These are phyloP conservation scores for Mastomys natalensis DNA, from an alignment of 2,113 vertebrate species.

Conservation along the genomic window DNA sequence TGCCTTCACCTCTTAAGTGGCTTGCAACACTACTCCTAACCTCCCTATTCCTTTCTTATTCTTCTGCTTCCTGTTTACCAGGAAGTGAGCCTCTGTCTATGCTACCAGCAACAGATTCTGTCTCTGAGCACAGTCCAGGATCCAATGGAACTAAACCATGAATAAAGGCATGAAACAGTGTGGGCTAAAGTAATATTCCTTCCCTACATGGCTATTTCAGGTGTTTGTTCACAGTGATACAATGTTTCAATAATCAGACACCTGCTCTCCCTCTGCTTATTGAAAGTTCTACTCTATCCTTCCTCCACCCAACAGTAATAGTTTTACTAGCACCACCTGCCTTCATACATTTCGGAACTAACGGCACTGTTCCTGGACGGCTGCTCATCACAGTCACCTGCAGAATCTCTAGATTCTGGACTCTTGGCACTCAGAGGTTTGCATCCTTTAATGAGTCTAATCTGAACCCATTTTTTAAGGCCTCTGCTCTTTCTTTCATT, in stretches of 20 bases:
- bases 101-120: background rate
- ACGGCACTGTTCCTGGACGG: background rate
- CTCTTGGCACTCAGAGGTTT: background rate
- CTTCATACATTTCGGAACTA: background rate
- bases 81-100: background rate
- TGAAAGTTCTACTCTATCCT: background rate
- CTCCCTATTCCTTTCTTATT: background rate
- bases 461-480: background rate
- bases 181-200: background rate
- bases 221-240: background rate
- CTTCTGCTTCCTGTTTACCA: background rate
- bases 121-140: background rate
- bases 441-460: background rate
- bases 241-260: background rate
- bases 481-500: background rate
- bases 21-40: background rate
- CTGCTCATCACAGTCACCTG: background rate
- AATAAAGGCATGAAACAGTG: background rate
- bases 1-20: background rate
- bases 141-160: no score
- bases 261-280: background rate
- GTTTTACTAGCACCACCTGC: background rate
- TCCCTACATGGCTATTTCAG: background rate
- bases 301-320: background rate
- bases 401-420: background rate